A percentile compares a stretch with the other conserved stretches of the same genome.
phyloP scores from a whole-genome alignment of 2,888 invertebrate species.

The Automeris io region DNA sequence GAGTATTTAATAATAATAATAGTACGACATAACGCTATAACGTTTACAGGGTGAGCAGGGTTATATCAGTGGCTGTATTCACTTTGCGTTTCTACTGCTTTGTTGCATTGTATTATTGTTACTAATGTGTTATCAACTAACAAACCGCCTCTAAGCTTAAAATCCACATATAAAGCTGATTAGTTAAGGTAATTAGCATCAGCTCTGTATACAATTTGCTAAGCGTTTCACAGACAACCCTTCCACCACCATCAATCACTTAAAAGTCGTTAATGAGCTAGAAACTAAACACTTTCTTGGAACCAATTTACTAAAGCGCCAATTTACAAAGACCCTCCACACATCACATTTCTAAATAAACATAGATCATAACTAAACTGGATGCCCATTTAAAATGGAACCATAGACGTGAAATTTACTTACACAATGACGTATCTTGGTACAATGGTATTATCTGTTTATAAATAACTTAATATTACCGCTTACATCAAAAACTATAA shows the following conservation, averaged over 20 bases:
- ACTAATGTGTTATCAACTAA: too few species aligned
- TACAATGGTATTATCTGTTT: neutral
- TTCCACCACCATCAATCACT: slow-evolving; percentile 46
- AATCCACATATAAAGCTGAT: too few species aligned
- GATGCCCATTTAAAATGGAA: neutral
- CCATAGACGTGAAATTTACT: neutral
- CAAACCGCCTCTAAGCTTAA: too few species aligned
- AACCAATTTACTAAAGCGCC: slow-evolving; percentile 33
- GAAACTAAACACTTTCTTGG: slow-evolving; percentile 41
- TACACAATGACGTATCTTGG: neutral
- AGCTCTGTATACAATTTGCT: neutral
- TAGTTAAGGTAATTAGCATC: too few species aligned
- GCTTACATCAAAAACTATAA: slow-evolving; percentile 55
- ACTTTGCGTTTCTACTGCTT: too few species aligned
- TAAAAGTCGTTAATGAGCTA: slow-evolving; percentile 51
- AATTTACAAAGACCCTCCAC: slow-evolving; percentile 19
- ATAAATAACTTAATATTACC: slow-evolving; percentile 39
- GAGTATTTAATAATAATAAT: too few species aligned
- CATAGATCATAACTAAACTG: neutral
- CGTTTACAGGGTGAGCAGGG: too few species aligned
- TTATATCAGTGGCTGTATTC: too few species aligned
- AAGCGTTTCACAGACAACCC: slow-evolving; percentile 18
- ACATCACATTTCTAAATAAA: neutral
- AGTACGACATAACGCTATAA: too few species aligned
- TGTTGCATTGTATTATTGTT: too few species aligned